Conservation (phyloP, 2,888 invertebrate species). For the Morpho deidamia region DNA sequence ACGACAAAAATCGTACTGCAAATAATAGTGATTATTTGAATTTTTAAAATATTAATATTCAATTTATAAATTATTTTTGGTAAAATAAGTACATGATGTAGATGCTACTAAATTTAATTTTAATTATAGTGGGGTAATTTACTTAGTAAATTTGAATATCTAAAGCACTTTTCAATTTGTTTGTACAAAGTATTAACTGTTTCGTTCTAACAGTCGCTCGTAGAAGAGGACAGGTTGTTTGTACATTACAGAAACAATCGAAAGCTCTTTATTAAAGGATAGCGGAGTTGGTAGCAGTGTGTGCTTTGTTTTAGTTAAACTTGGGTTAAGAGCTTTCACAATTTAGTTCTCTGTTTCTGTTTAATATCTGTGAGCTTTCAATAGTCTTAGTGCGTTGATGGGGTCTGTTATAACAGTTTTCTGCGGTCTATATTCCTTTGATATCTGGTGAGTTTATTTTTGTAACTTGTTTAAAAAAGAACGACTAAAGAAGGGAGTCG, state of each 20-base stretch:
- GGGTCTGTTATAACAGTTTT: conserved; percentile 15
- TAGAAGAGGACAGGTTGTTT: conserved; percentile 3
- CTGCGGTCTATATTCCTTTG: not conserved
- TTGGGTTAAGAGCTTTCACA: not conserved
- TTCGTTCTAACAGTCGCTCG: not conserved
- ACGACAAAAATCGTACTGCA: too few relatives aligned
- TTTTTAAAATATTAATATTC: too few relatives aligned
- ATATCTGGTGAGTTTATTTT: conserved; percentile 6
- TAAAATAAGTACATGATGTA: too few relatives aligned
- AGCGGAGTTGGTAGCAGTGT: conserved; percentile 2
- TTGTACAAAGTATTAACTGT: conserved; percentile 4
- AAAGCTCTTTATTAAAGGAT: conserved; percentile 22
- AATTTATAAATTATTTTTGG: too few relatives aligned
- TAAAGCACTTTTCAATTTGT: conserved; percentile 1
- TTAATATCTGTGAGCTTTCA: not conserved
- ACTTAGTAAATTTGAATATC: not conserved
- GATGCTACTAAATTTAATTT: too few relatives aligned
- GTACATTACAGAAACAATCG: not conserved
- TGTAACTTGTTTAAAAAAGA: too few relatives aligned
- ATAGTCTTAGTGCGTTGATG: conserved; percentile 3
- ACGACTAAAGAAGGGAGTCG: too few relatives aligned
- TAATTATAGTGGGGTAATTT: too few relatives aligned
- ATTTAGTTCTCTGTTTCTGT: not conserved
- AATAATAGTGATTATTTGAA: too few relatives aligned
- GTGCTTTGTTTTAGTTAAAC: not conserved